These are phyloP conservation scores for Mermis nigrescens DNA, from an alignment of 2,888 invertebrate genomes.

Conservation along the genomic window DNA sequence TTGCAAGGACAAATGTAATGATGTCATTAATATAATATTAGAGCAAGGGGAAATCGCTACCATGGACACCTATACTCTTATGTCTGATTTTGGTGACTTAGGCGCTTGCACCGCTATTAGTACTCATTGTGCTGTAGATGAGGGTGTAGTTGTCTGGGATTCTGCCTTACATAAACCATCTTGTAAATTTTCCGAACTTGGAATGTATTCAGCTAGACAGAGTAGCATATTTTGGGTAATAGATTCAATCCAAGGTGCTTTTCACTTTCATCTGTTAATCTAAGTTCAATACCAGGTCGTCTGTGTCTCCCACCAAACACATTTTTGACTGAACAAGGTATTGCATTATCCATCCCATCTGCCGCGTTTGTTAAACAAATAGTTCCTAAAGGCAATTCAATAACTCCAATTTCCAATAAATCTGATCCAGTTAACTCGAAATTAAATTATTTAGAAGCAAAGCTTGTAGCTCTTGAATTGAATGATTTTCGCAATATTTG, in stretches of 20 bases:
- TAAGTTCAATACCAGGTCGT: not conserved
- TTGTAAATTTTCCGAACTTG: not conserved
- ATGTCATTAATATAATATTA: not conserved
- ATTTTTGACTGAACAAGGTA: not conserved
- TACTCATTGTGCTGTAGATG: not conserved
- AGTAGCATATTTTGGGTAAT: not conserved
- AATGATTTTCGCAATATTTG: conserved; percentile 2
- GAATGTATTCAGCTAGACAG: not conserved
- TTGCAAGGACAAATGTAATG: not conserved
- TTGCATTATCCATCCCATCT: not conserved
- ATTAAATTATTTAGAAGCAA: not conserved
- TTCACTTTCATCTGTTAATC: not conserved
- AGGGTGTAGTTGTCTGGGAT: not conserved
- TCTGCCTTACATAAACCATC: no score
- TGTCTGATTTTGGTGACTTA: not conserved
- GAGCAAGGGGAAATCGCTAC: not conserved
- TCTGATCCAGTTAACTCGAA: conserved; percentile 6
- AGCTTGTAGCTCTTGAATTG: not conserved
- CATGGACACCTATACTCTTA: not conserved
- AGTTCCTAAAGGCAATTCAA: not conserved
- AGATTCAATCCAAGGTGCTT: not conserved
- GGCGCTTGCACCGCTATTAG: not conserved
- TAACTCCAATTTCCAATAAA: no score
- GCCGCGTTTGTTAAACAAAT: no score
- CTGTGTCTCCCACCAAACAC: not conserved